These are phyloP conservation scores for Pelecanoides urinatrix DNA, from an alignment of 2,113 vertebrate species.

Conservation along the genomic window DNA sequence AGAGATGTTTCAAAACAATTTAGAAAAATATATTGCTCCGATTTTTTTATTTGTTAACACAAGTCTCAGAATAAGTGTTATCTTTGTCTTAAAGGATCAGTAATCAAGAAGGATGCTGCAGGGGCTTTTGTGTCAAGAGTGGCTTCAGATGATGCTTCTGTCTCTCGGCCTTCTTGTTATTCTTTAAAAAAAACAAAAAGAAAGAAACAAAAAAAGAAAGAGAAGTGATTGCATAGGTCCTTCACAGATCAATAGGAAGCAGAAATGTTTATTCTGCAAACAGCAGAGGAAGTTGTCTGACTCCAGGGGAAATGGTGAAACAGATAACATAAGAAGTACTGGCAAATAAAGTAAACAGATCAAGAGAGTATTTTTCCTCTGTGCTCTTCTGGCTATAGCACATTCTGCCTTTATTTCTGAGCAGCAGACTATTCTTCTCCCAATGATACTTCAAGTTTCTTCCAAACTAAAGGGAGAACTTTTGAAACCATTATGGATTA, in stretches of 20 bases:
- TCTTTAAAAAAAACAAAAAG: neutral
- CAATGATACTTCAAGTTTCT: neutral
- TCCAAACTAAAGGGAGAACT: neutral
- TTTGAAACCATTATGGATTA: neutral
- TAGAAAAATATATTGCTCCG: neutral
- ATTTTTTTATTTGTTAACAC: neutral
- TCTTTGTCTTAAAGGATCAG: neutral
- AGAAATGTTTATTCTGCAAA: conserved; percentile 2
- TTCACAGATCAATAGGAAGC: neutral
- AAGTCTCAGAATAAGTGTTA: neutral
- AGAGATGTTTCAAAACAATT: neutral
- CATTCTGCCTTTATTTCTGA: neutral
- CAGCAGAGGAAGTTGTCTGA: neutral
- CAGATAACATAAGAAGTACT: neutral
- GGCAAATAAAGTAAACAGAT: neutral
- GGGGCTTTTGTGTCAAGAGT: neutral
- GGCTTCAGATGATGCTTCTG: neutral
- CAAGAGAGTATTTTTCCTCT: neutral
- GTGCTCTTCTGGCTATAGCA: neutral
- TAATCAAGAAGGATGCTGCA: neutral
- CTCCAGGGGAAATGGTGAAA: neutral
- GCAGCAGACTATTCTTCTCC: neutral
- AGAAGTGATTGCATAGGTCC: neutral
- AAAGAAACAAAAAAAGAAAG: neutral
- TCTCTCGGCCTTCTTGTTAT: neutral